Evolutionary conservation across 2,113 vertebrate genomes (phyloP), one percentile per base, ranked within the genome.

Genomic region (Craseonycteris thonglongyai): DNA sequence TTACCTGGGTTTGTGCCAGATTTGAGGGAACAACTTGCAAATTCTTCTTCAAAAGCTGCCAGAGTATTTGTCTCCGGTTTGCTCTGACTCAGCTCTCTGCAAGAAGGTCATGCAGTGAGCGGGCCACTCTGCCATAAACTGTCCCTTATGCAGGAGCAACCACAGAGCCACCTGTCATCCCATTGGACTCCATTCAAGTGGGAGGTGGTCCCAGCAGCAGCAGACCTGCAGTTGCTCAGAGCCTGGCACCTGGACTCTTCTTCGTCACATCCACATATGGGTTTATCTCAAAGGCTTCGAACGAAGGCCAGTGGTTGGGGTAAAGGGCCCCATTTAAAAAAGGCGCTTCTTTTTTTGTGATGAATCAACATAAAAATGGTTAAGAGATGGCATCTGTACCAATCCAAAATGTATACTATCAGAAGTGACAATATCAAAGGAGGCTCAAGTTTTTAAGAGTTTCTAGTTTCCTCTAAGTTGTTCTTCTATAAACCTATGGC

Each of bases 1-100:
- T 89, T 68, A 58, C 61, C 79, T 93, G 91, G n/a, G 22, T 49
- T 87, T 69, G 38, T 93, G 95, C 89, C 96, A 96, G 21, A 45
- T 4, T 93, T 19, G 19, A 93, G 45, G 65, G 69, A 96, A 91
- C 69, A 84, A 88, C 10, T 88, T 87, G 86, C 79, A 93, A 91
- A 96, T 79, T 84, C 83, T 88, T 95, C 88, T 91, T 82, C 38
- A 51, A 81, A 94, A 93, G 59, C 79, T 75, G 75, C 87, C 95
- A 93, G 96, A 80, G 66, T 75, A 47, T 59, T 91, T 71, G 47
- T 45, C 38, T 75, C 58, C 38, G 68, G 54, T 88, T 91, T 95
- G 49, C 75, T 84, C 72, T 97, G 95, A 94, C 93, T 97, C 93
- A 94, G 89, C 95, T 91, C 49, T 92, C 80, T 58, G 45, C 40